A percentile compares a stretch with the other conserved stretches of the same genome.
Conservation (phyloP, 2,797 vertebrate genomes). For the Molossus alvarezi region DNA sequence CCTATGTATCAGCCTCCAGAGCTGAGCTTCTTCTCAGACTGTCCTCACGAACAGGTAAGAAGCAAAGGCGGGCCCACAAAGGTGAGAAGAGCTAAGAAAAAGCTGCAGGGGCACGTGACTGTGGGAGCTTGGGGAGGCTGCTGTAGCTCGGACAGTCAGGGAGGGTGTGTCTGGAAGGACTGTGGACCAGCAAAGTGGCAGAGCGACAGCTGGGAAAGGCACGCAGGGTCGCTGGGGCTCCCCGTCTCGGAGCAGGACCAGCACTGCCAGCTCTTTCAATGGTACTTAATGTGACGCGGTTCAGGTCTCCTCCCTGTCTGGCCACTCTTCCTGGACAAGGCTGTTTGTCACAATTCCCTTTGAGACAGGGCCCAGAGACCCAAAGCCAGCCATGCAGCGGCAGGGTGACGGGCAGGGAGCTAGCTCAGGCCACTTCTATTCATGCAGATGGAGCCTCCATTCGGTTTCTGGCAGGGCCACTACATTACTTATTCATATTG, state of each 20-base stretch:
- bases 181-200: fast-evolving
- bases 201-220: not conserved
- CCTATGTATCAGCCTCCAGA: not conserved
- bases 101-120: fast-evolving
- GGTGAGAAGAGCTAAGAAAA: not conserved
- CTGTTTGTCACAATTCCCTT: not conserved
- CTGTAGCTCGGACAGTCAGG: not conserved
- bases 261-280: not conserved
- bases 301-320: not conserved
- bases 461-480: not conserved
- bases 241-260: not conserved
- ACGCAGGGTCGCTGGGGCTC: fast-evolving
- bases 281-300: not conserved
- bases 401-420: not conserved
- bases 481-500: slow-evolving; percentile 41
- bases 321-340: not conserved
- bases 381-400: not conserved
- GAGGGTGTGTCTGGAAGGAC: not conserved
- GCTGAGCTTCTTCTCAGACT: not conserved
- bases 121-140: not conserved
- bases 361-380: not conserved
- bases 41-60: not conserved
- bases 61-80: not conserved
- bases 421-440: not conserved
- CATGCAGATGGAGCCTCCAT: not conserved